Evolutionary conservation across 1,140 invertebrate genomes (phyloP), one percentile per base, ranked within the genome.

Genomic region (Ceratitis capitata): DNA sequence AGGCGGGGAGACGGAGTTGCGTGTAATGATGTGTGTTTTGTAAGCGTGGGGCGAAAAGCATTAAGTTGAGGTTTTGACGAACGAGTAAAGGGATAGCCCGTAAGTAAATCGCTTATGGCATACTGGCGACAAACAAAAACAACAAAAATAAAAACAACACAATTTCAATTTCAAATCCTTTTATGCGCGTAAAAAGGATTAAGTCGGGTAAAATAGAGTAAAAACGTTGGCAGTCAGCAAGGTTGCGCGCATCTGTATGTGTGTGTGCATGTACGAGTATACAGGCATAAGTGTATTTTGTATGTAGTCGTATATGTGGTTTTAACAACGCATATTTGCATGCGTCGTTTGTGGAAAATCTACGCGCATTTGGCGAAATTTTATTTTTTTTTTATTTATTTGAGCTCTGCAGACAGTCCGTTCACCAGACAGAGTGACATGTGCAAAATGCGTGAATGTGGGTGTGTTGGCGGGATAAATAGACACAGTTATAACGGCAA

Each of bases 101-200:
- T 10, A 32, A 19, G 19, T 78, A 78, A 78, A 78, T 78, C 69
- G 39, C 69, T 78, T 35, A 45, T 42, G 32, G 69, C 23, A 14
- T 78, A 39, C 32, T 14, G 39, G 12, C 23, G 35, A 45, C 39
- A 45, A 42, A 45, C 69, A 39, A 69, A 64, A 64, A 39, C 56
- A 58, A 58, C 9, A 69, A 69, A 19, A 56, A 64, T 23, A 58
- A 58, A 19, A 64, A 6, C 10, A 61, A 29, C 56, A 61, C n/a
- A 78, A 78, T 78, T 78, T 39, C 69, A 78, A 78, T 45, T 78
- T 26, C 69, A 78, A 78, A 78, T 78, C 69, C 69, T 78, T 78
- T 78, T 78, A 78, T 78, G 69, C 69, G 69, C 69, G 69, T 45
- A 78, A 78, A 78, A 78, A 78, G 69, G 69, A 78, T 78, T 78